Evolutionary conservation across 1,140 invertebrate species (phyloP).

Genomic region (Rhysida immarginata): DNA sequence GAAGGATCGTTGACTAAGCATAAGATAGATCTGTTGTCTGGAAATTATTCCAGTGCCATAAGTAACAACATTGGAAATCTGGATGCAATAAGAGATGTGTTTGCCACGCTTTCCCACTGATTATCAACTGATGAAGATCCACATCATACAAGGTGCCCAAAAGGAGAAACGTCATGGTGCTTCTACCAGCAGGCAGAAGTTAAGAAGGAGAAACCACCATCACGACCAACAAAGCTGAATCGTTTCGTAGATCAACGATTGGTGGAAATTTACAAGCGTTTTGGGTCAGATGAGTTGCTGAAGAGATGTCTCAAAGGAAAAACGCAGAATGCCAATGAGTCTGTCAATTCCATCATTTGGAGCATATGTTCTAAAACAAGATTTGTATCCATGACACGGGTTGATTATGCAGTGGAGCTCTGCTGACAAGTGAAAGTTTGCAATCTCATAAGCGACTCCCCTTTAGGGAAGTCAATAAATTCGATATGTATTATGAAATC

Average conservation of each 20-base stretch:
- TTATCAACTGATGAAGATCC: conserved; percentile 6
- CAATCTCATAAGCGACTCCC: no score
- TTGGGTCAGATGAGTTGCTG: conserved; percentile 1
- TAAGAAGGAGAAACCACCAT: conserved; percentile 2
- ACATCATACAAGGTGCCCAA: conserved; percentile 8
- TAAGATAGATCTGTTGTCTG: background rate
- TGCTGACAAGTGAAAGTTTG: no score
- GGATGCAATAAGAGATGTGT: background rate
- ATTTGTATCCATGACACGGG: no score
- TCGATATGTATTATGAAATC: no score
- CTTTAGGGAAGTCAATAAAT: no score
- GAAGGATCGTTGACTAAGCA: background rate
- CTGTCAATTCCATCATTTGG: conserved; percentile 8
- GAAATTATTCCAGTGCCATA: background rate
- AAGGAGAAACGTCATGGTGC: conserved; percentile 9
- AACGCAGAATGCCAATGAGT: no score
- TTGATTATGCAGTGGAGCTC: no score
- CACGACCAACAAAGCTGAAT: background rate
- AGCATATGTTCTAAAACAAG: conserved; percentile 5
- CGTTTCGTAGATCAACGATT: background rate
- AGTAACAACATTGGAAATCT: background rate
- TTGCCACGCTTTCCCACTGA: conserved; percentile 4
- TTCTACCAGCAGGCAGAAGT: conserved; percentile 10
- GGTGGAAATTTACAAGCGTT: background rate
- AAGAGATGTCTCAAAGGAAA: conserved; percentile 10